A percentile compares a stretch with the other conserved stretches of the same genome.
These are phyloP conservation scores for Asobara japonica DNA, from an alignment of 1,140 invertebrate species.

Conservation along the genomic window DNA sequence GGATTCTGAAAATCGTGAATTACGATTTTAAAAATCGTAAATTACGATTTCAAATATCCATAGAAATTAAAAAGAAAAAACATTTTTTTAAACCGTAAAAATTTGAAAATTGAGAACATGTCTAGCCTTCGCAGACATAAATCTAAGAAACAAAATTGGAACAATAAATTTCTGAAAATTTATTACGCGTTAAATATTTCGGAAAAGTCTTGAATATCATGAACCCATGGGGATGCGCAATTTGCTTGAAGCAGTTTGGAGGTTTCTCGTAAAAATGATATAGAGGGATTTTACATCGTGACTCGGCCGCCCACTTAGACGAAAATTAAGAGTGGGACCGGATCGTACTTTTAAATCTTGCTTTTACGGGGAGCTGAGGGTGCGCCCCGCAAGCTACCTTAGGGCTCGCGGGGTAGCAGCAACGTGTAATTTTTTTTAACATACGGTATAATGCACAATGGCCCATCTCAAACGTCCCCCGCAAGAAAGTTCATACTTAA, in stretches of 20 bases:
- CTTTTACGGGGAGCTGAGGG: slow-evolving; percentile 16
- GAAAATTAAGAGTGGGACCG: slow-evolving; percentile 22
- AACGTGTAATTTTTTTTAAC: slow-evolving; percentile 17
- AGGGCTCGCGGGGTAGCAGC: neutral
- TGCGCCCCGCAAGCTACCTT: neutral
- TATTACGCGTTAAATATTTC: too few relatives aligned
- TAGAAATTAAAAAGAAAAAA: too few relatives aligned
- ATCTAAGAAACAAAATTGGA: too few relatives aligned
- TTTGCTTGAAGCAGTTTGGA: neutral
- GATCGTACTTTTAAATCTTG: slow-evolving; percentile 33
- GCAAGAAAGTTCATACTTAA: neutral
- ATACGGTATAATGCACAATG: neutral
- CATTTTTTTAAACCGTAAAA: too few relatives aligned
- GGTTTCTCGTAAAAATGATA: slow-evolving; percentile 21
- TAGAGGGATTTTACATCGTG: slow-evolving; percentile 17
- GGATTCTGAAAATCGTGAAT: too few relatives aligned
- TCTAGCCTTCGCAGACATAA: too few relatives aligned
- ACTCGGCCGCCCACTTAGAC: slow-evolving; percentile 19
- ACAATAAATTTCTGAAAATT: too few relatives aligned
- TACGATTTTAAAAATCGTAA: too few relatives aligned
- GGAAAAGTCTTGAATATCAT: too few relatives aligned
- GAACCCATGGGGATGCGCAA: neutral
- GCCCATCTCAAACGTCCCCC: neutral
- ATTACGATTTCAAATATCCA: too few relatives aligned
- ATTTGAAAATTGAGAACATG: too few relatives aligned